Conservation (phyloP, 2,113 vertebrate species). For the Xiphorhynchus elegans region DNA sequence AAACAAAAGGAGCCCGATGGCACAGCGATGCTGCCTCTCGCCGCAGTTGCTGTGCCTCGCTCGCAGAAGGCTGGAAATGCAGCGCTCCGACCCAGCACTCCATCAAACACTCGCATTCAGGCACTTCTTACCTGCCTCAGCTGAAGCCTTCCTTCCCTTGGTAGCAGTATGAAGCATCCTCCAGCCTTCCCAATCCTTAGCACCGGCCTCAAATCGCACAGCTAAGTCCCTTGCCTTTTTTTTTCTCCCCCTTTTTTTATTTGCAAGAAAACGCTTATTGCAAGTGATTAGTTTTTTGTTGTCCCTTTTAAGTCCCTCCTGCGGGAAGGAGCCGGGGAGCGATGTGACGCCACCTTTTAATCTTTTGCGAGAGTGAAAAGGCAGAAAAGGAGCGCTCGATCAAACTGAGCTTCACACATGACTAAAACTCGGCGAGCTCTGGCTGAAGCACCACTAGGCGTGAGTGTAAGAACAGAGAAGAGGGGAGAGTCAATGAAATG, state of each 20-base stretch:
- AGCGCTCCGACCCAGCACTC: conserved; percentile 61
- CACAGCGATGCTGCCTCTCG: conserved; percentile 56
- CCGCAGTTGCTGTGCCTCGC: conserved; percentile 67
- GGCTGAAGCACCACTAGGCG: conserved; percentile 82
- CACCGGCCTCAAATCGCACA: conserved; percentile 78
- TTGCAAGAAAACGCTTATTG: conserved; percentile 74
- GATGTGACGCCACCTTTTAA: conserved; percentile 83
- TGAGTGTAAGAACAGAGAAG: conserved; percentile 76
- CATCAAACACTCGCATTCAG: conserved; percentile 57
- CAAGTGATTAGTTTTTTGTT: conserved; percentile 79
- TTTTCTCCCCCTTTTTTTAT: background rate
- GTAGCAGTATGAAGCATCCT: conserved; percentile 93
- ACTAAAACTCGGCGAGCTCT: conserved; percentile 82
- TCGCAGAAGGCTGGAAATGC: conserved; percentile 60
- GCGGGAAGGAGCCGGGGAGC: conserved; percentile 77
- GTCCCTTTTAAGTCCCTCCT: conserved; percentile 85
- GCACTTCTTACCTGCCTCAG: conserved; percentile 93
- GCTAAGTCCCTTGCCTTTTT: conserved; percentile 57
- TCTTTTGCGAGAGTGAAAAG: conserved; percentile 82
- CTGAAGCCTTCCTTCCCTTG: conserved; percentile 93
- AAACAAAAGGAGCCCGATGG: conserved; percentile 77
- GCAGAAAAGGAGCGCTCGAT: conserved; percentile 81
- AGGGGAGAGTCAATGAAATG: conserved; percentile 82
- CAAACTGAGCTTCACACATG: conserved; percentile 83
- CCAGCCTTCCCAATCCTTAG: conserved; percentile 82